phyloP scores from a whole-genome alignment of 2,797 vertebrate species.

The Harpagifer antarcticus region DNA sequence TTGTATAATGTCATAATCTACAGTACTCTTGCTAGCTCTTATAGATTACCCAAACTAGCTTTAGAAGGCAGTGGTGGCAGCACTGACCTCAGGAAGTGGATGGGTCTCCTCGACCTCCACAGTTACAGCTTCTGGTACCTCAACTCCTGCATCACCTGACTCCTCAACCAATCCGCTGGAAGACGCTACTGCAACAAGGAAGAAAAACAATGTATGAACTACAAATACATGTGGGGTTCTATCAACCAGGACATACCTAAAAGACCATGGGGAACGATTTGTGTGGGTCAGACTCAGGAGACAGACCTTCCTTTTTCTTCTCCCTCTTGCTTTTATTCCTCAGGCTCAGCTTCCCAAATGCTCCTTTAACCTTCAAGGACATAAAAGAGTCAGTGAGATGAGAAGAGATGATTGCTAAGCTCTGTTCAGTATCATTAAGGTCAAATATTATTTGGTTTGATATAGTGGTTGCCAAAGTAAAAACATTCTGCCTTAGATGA shows the following conservation, averaged over 20 bases:
- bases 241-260: neutral
- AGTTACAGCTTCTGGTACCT: conserved; percentile 88
- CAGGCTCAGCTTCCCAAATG: conserved; percentile 82
- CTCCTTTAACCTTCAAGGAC: conserved; percentile 75
- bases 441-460: neutral
- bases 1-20: no score
- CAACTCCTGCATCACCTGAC: conserved; percentile 64
- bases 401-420: neutral
- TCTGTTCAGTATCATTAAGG: neutral
- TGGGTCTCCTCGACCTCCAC: conserved; percentile 92
- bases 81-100: conserved; percentile 91
- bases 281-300: neutral
- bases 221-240: neutral
- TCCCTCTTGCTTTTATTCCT: conserved; percentile 90
- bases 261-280: neutral
- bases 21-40: no score
- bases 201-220: neutral
- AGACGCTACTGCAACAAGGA: conserved; percentile 37
- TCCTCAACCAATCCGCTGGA: conserved; percentile 65
- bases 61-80: neutral
- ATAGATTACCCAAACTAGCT: no score
- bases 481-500: neutral
- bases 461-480: neutral
- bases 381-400: neutral
- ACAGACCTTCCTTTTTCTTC: conserved; percentile 70